Conservation (phyloP, 1,140 invertebrate genomes). For the Leptinotarsa undecemlineata region DNA sequence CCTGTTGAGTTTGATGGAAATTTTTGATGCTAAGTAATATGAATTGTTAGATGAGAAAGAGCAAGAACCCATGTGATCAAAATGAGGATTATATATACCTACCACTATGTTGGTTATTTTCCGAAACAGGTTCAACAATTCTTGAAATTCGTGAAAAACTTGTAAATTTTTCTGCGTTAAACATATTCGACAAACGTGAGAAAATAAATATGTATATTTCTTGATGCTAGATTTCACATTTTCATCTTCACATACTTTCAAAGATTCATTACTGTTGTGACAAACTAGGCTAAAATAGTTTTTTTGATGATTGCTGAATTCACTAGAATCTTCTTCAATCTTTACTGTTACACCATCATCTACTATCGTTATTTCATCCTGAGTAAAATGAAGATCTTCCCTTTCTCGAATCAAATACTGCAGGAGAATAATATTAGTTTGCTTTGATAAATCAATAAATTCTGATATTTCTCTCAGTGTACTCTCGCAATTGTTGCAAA, state of each 20-base stretch:
- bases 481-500: not conserved
- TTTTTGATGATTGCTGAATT: not conserved
- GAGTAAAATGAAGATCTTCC: not conserved
- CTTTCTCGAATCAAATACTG: not conserved
- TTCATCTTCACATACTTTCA: not conserved
- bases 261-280: not conserved
- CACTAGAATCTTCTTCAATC: not conserved
- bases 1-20: too few relatives aligned
- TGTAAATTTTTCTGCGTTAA: slow-evolving; percentile 33
- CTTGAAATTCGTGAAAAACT: slow-evolving; percentile 29
- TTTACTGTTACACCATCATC: slow-evolving; percentile 3
- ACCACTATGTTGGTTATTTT: not conserved
- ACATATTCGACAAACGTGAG: slow-evolving; percentile 38
- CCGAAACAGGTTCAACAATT: not conserved
- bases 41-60: too few relatives aligned
- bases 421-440: not conserved
- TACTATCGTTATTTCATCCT: slow-evolving; percentile 1
- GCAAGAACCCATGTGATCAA: too few relatives aligned
- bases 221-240: not conserved
- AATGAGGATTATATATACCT: not conserved
- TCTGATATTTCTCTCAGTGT: not conserved
- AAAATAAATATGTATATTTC: slow-evolving; percentile 28
- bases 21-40: too few relatives aligned
- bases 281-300: not conserved
- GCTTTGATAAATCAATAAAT: not conserved